Conservation (phyloP, 92 coral and sea anemone species). For the Heliopora coerulea region DNA sequence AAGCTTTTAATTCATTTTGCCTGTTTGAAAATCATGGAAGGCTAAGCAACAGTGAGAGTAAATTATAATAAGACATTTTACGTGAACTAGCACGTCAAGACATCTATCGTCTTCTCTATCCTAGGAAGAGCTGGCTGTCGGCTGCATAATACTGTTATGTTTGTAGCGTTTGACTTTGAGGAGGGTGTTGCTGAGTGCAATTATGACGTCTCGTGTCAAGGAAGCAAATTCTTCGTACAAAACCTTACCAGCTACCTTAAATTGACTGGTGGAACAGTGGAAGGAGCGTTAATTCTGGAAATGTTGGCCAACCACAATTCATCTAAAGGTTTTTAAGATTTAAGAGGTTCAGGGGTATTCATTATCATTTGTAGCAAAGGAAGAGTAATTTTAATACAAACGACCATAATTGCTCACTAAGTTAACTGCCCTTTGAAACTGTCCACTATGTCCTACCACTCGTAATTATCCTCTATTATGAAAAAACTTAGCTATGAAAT, state of each 20-base stretch:
- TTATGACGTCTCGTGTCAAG: slow-evolving; percentile 23
- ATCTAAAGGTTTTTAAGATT: slow-evolving; percentile 5
- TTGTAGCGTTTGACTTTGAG: slow-evolving; percentile 71
- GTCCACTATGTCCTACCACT: too few species aligned
- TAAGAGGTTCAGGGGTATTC: neutral
- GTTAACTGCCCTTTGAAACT: too few species aligned
- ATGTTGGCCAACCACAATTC: slow-evolving; percentile 63
- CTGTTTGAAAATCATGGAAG: too few species aligned
- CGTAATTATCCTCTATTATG: too few species aligned
- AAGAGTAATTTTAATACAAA: neutral
- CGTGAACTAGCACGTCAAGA: neutral
- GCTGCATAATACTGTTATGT: slow-evolving; percentile 60
- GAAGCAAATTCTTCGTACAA: slow-evolving; percentile 64
- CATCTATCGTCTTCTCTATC: neutral
- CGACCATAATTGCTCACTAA: too few species aligned
- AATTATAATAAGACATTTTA: neutral
- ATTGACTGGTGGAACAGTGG: slow-evolving; percentile 50
- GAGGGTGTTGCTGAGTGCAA: slow-evolving; percentile 44
- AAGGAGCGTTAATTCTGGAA: slow-evolving; percentile 78
- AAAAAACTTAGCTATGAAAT: too few species aligned
- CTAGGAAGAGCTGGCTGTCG: slow-evolving; percentile 38
- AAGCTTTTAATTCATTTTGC: too few species aligned
- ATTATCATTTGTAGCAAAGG: too few species aligned
- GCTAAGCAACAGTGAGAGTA: neutral
- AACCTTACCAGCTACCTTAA: slow-evolving; percentile 60